These are phyloP conservation scores for Leptonema lineaticorne DNA, from an alignment of 1,140 invertebrate genomes.

Conservation along the genomic window DNA sequence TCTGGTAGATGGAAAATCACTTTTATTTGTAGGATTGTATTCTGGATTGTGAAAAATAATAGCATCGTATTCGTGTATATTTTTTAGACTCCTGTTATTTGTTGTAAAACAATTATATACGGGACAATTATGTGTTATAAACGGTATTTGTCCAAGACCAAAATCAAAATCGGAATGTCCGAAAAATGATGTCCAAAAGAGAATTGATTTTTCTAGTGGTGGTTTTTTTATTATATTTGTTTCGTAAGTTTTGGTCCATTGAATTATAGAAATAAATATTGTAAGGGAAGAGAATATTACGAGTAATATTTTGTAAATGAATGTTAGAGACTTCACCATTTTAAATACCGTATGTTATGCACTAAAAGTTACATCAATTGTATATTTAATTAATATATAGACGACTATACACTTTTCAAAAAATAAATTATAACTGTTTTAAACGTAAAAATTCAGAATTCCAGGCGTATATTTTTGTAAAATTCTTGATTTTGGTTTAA, in stretches of 20 bases:
- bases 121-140: slow-evolving; percentile 24
- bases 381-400: too few relatives aligned
- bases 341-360: too few relatives aligned
- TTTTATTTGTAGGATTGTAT: slow-evolving; percentile 34
- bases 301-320: background rate
- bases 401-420: too few relatives aligned
- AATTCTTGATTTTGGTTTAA: too few relatives aligned
- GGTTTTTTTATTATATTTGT: too few relatives aligned
- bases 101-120: slow-evolving; percentile 29
- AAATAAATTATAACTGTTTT: too few relatives aligned
- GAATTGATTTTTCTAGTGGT: slow-evolving; percentile 15
- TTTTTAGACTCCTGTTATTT: slow-evolving; percentile 18
- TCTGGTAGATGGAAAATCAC: background rate
- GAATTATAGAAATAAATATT: background rate
- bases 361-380: too few relatives aligned
- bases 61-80: slow-evolving; percentile 47
- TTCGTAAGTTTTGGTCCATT: background rate
- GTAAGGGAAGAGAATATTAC: background rate
- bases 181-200: slow-evolving; percentile 34
- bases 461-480: too few relatives aligned
- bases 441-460: too few relatives aligned
- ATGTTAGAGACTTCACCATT: too few relatives aligned
- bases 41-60: slow-evolving; percentile 49
- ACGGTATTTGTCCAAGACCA: slow-evolving; percentile 25
- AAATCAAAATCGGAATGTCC: slow-evolving; percentile 21